Evolutionary conservation across 2,797 vertebrate species (phyloP).

Genomic region (Yasuhikotakia modesta): DNA sequence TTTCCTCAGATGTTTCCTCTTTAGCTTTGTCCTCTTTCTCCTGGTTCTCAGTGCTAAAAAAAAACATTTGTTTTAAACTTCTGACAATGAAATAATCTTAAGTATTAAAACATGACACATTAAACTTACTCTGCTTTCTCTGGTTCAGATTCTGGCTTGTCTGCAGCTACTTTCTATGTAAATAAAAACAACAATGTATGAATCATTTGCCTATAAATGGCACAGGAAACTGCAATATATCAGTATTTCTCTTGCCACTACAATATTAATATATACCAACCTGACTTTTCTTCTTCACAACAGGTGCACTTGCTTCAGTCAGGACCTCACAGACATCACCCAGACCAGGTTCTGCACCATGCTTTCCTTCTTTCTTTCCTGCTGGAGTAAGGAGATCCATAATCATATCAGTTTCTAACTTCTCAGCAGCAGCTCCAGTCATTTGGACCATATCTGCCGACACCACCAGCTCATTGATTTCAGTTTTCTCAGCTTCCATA

Average conservation of each 20-base stretch:
- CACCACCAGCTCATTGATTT: constrained; percentile 76
- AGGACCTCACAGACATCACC: constrained; percentile 88
- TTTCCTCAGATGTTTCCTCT: constrained; percentile 79
- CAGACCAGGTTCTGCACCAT: constrained; percentile 86
- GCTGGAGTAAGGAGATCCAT: constrained; percentile 82
- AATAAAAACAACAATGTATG: constrained; percentile 11
- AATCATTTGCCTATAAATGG: neutral
- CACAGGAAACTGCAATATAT: neutral
- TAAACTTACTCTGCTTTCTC: constrained; percentile 96
- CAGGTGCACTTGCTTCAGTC: constrained; percentile 58
- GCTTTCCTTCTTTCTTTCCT: constrained; percentile 88
- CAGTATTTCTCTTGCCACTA: too few relatives aligned
- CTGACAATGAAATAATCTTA: neutral
- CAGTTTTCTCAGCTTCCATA: constrained; percentile 85
- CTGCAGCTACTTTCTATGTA: constrained; percentile 78
- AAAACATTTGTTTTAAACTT: neutral
- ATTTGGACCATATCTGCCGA: constrained; percentile 77
- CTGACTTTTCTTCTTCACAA: constrained; percentile 68
- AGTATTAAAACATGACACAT: neutral
- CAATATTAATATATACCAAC: constrained; percentile 38
- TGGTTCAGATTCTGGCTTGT: constrained; percentile 79
- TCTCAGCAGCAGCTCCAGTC: constrained; percentile 77
- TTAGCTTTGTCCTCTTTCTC: constrained; percentile 92
- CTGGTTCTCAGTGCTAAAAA: constrained; percentile 86
- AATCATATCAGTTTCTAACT: constrained; percentile 81